Evolutionary conservation across 2,888 invertebrate species (phyloP), one percentile per base, ranked within the genome.

Genomic region (Drosophila recens): DNA sequence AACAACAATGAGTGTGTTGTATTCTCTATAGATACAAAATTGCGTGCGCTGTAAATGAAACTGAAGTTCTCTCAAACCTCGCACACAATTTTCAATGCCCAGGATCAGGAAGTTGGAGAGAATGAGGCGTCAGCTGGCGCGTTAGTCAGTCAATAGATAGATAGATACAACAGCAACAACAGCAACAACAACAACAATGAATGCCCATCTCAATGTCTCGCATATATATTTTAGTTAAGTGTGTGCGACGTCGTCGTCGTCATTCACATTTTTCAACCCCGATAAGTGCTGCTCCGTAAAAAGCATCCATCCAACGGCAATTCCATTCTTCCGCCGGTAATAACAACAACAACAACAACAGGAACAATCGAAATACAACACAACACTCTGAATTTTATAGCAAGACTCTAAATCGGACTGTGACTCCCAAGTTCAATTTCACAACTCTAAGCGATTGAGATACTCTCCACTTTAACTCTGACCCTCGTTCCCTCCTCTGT

Each of bases 21-120:
- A 33, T 34, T 53, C 71, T 63, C 69, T 74, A 77, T 72, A 75
- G 82, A 75, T 72, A 80, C 80, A 82, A 87, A 87, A 84, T 87
- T 84, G 84, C 88, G 84, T 87, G 88, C 59, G 69, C 75, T 69
- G 87, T 78, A 68, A 75, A 73, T 82, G 82, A 82, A 79, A 79
- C 75, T 70, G 67, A 65, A 72, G 56, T 59, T 52, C 20, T 33
- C 49, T 33, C 30, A 20, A 43, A 23, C 43, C 43, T 43, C 8
- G 45, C 6, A 10, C 23, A 45, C 45, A 23, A 23, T 45, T 45
- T 13, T 45, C 23, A 13, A 13, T 13, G n/a, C 34, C n/a, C 43
- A 54, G 43, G 72, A 54, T 57, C 43, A 36, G 51, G 10, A 30
- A 27, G 33, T 15, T n/a, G 56, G 40, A 38, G 48, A 33, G 34